Evolutionary conservation across 2,113 vertebrate genomes (phyloP).

Genomic region (Halichoerus grypus): DNA sequence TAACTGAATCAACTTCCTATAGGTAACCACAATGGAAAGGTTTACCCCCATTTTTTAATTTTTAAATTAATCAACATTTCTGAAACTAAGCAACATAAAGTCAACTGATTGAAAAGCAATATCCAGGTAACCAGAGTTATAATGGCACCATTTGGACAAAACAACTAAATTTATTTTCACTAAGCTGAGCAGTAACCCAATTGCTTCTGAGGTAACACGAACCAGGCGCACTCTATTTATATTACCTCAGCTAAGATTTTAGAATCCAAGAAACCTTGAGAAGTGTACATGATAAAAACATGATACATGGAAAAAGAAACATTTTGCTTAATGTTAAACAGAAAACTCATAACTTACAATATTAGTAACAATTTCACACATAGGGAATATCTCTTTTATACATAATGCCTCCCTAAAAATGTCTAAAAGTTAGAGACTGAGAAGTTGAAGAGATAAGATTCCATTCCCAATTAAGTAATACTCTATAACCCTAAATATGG

Average conservation of each 20-base stretch:
- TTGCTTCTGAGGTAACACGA: conserved; percentile 11
- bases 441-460: background rate
- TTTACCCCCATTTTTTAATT: background rate
- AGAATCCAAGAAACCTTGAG: conserved; percentile 57
- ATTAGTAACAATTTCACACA: background rate
- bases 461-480: background rate
- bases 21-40: background rate
- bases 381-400: background rate
- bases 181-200: background rate
- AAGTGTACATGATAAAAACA: conserved; percentile 33
- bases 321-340: background rate
- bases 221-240: conserved; percentile 49
- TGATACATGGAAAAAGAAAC: background rate
- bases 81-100: conserved; percentile 24
- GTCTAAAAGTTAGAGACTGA: conserved; percentile 27
- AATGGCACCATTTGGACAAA: conserved; percentile 22
- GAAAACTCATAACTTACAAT: background rate
- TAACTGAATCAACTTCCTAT: background rate
- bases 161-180: conserved; percentile 52
- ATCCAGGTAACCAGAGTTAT: conserved; percentile 36
- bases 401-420: conserved; percentile 17
- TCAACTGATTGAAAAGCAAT: background rate
- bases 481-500: background rate
- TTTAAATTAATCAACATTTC: conserved; percentile 31
- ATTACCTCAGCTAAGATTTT: conserved; percentile 55